Evolutionary conservation across 2,888 invertebrate species (phyloP), one percentile per base, ranked within the genome.

Genomic region (Cerceris rybyensis): DNA sequence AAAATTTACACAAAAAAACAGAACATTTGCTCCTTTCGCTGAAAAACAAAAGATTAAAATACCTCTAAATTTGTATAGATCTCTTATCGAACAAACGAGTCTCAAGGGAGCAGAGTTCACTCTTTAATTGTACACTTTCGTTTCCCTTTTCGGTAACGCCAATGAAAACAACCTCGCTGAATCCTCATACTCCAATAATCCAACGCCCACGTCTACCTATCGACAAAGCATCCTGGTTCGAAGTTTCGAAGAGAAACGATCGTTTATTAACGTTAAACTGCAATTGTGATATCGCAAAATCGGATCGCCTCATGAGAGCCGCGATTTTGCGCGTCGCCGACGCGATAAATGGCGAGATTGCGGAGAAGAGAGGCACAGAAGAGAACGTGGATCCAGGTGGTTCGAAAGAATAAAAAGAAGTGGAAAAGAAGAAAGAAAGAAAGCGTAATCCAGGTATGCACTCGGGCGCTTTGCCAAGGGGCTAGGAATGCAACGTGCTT

Each of bases 371-470:
- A 54, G 50, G 43, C 28, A 17, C 58, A 39, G 28, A 58, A 28
- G 28, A 41, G 6, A 6, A n/a, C 28, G 8, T 0, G 58, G 39
- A 28, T 6, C 58, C 28, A 58, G 58, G 58, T 58, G 41, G 13
- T 28, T 28, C 28, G 13, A 13, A 58, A 7, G 39, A 6, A 13
- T 2, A 58, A 5, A 49, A 6, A 39, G 41, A 7, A 5, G 14
- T 6, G 7, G n/a, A 52, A 14, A 52, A 11, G 52, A 54, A 43
- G 60, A 42, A 54, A 8, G 42, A 9, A 46, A 16, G 50, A 59
- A 64, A 65, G 59, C 49, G 78, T 66, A 54, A 81, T 78, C 72
- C 75, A 78, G 82, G 82, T 74, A 82, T 80, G 82, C 82, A 71
- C 75, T 82, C 52, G 80, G 80, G 78, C 75, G 61, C 57, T 14